Evolutionary conservation across 1,140 invertebrate species (phyloP).

Genomic region (Rhopalosiphum maidis): DNA sequence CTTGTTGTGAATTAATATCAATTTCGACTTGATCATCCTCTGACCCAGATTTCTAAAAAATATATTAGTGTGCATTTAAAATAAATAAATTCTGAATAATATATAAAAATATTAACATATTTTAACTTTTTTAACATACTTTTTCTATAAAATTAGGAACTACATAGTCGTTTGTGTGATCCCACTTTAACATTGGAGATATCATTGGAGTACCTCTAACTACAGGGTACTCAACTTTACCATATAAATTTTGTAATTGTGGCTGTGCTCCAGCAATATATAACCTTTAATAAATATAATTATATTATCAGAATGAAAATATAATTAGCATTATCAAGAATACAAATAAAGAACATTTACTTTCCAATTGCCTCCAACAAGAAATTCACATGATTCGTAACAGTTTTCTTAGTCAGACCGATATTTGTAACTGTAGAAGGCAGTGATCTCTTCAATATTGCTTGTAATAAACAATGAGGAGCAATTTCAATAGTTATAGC

Average conservation of each 20-base stretch:
- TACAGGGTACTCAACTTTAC: conserved; percentile 73
- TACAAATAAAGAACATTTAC: conserved; percentile 62
- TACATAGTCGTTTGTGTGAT: conserved; percentile 63
- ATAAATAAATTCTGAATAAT: no score
- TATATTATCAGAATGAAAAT: neutral
- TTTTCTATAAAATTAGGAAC: conserved; percentile 36
- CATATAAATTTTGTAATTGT: conserved; percentile 70
- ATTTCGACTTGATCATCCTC: conserved; percentile 23
- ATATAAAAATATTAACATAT: no score
- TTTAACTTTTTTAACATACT: neutral
- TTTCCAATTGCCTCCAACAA: conserved; percentile 77
- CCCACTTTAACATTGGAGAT: conserved; percentile 75
- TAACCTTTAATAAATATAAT: conserved; percentile 66
- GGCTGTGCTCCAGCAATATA: conserved; percentile 72
- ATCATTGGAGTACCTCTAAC: conserved; percentile 77
- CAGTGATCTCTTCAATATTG: conserved; percentile 79
- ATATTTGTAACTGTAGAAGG: conserved; percentile 71
- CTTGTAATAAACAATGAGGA: conserved; percentile 76
- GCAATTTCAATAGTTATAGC: conserved; percentile 76
- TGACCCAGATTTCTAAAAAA: conserved; percentile 37
- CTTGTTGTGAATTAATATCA: conserved; percentile 63
- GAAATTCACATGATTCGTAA: conserved; percentile 74
- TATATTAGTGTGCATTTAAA: no score
- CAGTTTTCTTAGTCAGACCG: conserved; percentile 77
- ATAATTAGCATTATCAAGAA: neutral